phyloP scores from a whole-genome alignment of 2,797 vertebrate species.

The Etheostoma perlongum region DNA sequence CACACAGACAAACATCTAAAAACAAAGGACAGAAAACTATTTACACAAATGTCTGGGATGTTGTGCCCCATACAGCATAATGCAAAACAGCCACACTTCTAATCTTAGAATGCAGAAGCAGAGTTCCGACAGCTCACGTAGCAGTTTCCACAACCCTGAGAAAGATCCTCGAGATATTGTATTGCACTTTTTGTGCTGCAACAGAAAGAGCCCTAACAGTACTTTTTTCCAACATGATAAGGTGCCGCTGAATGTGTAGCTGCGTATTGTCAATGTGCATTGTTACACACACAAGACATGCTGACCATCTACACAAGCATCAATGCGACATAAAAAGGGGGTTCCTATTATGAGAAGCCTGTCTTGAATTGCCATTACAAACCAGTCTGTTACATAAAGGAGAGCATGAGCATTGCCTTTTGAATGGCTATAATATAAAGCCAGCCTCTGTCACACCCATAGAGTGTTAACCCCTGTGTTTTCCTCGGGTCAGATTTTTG shows the following conservation, averaged over 20 bases:
- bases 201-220: neutral
- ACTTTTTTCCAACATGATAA: neutral
- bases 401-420: neutral
- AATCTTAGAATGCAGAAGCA: neutral
- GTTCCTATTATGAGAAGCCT: neutral
- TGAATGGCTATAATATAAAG: slow-evolving; percentile 11
- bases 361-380: slow-evolving; percentile 8
- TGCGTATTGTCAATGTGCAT: neutral
- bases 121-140: neutral
- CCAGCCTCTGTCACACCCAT: slow-evolving; percentile 10
- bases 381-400: neutral
- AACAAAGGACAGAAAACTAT: neutral
- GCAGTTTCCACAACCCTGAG: neutral
- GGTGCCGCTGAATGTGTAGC: neutral
- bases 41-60: slow-evolving; percentile 2
- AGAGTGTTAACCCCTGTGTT: too few species aligned
- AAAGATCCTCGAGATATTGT: neutral
- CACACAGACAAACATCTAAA: neutral
- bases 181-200: neutral
- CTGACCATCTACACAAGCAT: neutral
- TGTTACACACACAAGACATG: neutral
- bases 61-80: neutral
- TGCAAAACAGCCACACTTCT: neutral
- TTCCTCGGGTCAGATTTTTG: too few species aligned
- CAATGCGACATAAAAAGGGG: slow-evolving; percentile 4